These are phyloP conservation scores for Meda fulgida DNA, from an alignment of 2,797 vertebrate genomes.

Conservation along the genomic window DNA sequence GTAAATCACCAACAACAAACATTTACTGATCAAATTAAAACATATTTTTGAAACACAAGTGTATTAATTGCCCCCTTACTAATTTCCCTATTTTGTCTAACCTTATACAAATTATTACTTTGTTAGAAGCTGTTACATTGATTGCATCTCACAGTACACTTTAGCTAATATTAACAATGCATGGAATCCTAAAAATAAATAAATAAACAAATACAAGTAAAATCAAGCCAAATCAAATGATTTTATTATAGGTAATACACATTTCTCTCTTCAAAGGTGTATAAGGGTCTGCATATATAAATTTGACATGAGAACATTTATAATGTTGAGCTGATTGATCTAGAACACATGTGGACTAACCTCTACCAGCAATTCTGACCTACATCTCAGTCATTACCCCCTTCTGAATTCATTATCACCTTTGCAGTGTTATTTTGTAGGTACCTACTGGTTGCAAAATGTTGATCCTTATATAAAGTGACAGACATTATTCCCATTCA, in stretches of 20 bases:
- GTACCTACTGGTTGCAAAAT: constrained; percentile 40
- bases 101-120: not conserved
- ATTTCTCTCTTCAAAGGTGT: not conserved
- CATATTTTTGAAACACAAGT: not conserved
- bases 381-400: constrained; percentile 43
- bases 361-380: constrained; percentile 22
- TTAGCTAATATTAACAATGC: not conserved
- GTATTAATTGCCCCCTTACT: not conserved
- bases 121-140: not conserved
- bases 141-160: not conserved
- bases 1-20: not conserved
- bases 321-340: constrained; percentile 32
- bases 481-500: constrained; percentile 39
- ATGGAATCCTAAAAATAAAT: not conserved
- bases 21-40: constrained; percentile 12
- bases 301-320: constrained; percentile 1
- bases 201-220: not conserved
- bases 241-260: not conserved
- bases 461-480: constrained; percentile 39
- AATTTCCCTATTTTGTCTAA: not conserved
- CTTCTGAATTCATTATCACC: constrained; percentile 55
- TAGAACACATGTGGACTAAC: constrained; percentile 40
- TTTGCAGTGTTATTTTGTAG: constrained; percentile 33
- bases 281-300: not conserved
- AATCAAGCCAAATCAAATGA: not conserved